Evolutionary conservation across 2,888 invertebrate genomes (phyloP).

Genomic region (Diloba caeruleocephala): DNA sequence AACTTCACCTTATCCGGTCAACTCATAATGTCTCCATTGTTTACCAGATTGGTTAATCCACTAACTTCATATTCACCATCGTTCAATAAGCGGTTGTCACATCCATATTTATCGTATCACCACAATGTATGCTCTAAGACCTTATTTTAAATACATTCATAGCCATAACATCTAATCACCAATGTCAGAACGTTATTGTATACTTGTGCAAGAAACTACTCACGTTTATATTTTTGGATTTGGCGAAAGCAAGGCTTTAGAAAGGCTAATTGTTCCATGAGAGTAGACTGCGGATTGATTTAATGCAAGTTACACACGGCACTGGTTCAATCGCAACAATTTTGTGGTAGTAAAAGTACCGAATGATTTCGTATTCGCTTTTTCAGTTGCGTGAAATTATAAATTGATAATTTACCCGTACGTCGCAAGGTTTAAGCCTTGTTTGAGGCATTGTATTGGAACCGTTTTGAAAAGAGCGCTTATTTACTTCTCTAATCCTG

Average conservation of each 20-base stretch:
- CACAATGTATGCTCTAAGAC: constrained; percentile 7
- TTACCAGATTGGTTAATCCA: constrained; percentile 75
- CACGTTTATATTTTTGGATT: constrained; percentile 61
- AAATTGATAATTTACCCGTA: no score
- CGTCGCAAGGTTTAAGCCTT: no score
- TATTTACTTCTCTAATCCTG: no score
- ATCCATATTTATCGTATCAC: constrained; percentile 11
- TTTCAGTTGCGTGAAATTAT: no score
- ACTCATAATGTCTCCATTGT: constrained; percentile 86
- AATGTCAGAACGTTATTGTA: constrained; percentile 53
- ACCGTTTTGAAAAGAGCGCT: no score
- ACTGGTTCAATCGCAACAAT: constrained; percentile 61
- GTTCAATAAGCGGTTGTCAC: constrained; percentile 38
- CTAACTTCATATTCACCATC: constrained; percentile 58
- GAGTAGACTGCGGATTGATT: constrained; percentile 61
- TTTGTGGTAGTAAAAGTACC: constrained; percentile 28
- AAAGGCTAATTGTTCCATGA: constrained; percentile 73
- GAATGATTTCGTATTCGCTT: no score
- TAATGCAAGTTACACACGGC: constrained; percentile 70
- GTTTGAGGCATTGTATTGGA: no score
- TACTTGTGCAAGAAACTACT: constrained; percentile 55
- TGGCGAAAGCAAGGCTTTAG: constrained; percentile 71
- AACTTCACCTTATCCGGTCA: constrained; percentile 82
- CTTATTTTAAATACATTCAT: constrained; percentile 19
- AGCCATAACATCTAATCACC: constrained; percentile 34